These are phyloP conservation scores for Zaprionus davidi DNA, from an alignment of 1,140 invertebrate species.

Conservation along the genomic window DNA sequence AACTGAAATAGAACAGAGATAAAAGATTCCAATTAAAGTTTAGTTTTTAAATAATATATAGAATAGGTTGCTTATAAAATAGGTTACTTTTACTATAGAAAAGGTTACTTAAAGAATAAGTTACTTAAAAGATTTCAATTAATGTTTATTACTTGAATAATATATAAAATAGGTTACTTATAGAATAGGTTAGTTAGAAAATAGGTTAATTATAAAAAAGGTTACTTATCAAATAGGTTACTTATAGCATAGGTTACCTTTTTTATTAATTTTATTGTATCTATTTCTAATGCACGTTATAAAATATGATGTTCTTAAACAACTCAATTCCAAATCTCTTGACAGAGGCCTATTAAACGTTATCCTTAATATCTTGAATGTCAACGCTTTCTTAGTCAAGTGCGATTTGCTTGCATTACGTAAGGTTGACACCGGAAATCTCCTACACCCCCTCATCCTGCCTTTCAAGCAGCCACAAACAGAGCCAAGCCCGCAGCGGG, in stretches of 20 bases:
- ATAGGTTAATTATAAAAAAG: too few species aligned
- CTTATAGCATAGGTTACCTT: too few species aligned
- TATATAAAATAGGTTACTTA: too few species aligned
- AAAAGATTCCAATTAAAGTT: not conserved
- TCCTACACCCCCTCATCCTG: constrained; percentile 25
- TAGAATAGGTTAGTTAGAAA: too few species aligned
- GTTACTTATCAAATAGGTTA: too few species aligned
- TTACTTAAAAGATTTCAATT: too few species aligned
- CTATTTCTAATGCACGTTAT: too few species aligned
- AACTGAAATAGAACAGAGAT: not conserved
- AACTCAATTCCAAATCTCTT: not conserved
- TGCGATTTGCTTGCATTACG: constrained; percentile 52
- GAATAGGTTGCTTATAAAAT: too few species aligned
- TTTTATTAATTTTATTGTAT: too few species aligned
- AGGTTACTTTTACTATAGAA: too few species aligned
- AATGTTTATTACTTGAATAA: too few species aligned
- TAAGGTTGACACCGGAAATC: constrained; percentile 57
- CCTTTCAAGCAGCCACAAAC: constrained; percentile 10
- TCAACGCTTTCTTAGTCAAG: not conserved
- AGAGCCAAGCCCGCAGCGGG: constrained; percentile 53
- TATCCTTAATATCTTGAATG: not conserved
- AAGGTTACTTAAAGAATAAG: too few species aligned
- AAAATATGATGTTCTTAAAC: not conserved
- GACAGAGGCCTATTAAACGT: not conserved
- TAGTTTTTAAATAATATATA: not conserved